A percentile compares a stretch with the other conserved stretches of the same genome.
Conservation (phyloP, 2,797 vertebrate genomes). For the Argentina silus region DNA sequence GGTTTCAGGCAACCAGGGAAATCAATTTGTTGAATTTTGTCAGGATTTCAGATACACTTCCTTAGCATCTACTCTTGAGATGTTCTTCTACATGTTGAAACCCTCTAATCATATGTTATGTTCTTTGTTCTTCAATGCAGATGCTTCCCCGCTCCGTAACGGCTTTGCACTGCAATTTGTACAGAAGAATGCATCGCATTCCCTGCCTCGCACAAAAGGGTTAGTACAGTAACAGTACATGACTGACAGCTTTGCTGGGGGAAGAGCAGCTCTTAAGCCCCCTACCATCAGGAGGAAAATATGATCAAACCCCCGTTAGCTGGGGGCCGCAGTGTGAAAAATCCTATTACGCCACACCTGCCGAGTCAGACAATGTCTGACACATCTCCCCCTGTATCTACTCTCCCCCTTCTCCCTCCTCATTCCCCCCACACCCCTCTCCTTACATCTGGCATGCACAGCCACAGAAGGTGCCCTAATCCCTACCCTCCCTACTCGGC, state of each 20-base stretch:
- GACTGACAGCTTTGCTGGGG: conserved; percentile 4
- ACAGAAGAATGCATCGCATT: background rate
- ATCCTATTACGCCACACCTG: conserved; percentile 41
- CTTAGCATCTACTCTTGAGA: background rate
- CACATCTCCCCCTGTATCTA: conserved; percentile 12
- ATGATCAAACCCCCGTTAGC: conserved; percentile 25
- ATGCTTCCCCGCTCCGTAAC: background rate
- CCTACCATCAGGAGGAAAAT: conserved; percentile 21
- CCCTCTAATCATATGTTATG: background rate
- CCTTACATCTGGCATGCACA: background rate
- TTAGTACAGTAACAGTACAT: background rate
- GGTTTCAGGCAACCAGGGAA: background rate
- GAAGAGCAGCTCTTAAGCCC: background rate
- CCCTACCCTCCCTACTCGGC: background rate
- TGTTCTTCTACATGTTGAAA: background rate
- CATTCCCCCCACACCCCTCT: background rate
- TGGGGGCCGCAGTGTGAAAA: conserved; percentile 26
- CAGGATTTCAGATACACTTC: background rate
- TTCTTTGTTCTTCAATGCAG: background rate
- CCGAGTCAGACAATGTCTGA: conserved; percentile 35
- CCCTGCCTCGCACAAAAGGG: conserved; percentile 1
- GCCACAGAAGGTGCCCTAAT: background rate
- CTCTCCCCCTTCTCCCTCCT: background rate
- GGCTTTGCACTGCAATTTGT: background rate
- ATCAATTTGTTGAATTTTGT: background rate